Conservation (phyloP, 2,113 vertebrate genomes). For the Rhynchomys soricoides region DNA sequence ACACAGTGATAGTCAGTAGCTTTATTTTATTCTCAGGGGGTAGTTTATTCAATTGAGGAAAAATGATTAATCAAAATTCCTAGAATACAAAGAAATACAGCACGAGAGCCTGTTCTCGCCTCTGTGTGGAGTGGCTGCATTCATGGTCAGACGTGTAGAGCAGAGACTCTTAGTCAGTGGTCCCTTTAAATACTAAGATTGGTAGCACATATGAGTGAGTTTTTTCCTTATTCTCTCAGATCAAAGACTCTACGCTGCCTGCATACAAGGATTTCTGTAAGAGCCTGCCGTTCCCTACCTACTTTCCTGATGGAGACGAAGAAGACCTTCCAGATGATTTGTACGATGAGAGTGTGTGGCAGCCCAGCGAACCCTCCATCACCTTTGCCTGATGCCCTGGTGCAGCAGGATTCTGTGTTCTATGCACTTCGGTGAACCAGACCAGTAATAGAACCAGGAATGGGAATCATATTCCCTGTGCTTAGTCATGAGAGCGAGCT, state of each 20-base stretch:
- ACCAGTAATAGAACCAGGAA: neutral
- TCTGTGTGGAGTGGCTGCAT: neutral
- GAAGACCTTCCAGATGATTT: conserved; percentile 93
- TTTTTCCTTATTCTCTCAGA: conserved; percentile 81
- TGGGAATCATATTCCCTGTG: neutral
- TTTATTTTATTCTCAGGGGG: conserved; percentile 20
- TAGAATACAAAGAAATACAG: conserved; percentile 16
- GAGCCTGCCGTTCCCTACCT: conserved; percentile 94
- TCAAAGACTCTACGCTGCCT: conserved; percentile 90
- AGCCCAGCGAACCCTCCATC: conserved; percentile 90
- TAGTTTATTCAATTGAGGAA: conserved; percentile 8
- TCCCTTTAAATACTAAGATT: neutral
- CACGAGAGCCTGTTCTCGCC: neutral
- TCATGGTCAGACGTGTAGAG: conserved; percentile 14
- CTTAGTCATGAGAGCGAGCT: neutral
- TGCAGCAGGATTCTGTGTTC: rapidly evolving
- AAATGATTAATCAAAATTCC: conserved; percentile 18
- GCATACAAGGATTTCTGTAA: conserved; percentile 82
- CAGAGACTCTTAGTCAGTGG: neutral
- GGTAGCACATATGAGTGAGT: conserved; percentile 30
- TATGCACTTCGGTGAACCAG: neutral
- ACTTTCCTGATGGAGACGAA: conserved; percentile 93
- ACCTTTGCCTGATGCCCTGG: conserved; percentile 78
- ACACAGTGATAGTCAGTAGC: neutral
- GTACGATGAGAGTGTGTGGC: conserved; percentile 90